A percentile compares a stretch with the other conserved stretches of the same genome.
These are phyloP conservation scores for Thymallus thymallus DNA, from an alignment of 2,113 vertebrate species.

Conservation along the genomic window DNA sequence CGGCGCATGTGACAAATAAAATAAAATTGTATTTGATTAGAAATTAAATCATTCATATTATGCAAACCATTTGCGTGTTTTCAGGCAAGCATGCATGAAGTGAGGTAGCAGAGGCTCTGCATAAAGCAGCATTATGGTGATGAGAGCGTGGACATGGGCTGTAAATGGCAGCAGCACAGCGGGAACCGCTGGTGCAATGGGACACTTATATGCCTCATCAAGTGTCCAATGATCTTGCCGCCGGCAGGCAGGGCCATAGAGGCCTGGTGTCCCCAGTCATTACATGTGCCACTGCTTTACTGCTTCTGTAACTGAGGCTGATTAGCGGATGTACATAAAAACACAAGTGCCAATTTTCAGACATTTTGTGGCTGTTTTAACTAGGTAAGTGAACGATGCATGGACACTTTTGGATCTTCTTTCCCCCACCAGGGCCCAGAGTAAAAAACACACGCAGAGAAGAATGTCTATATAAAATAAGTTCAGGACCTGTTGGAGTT, in stretches of 20 bases:
- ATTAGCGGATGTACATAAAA: slow-evolving; percentile 62
- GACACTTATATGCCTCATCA: slow-evolving; percentile 37
- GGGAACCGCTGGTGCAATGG: not conserved
- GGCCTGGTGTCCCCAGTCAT: slow-evolving; percentile 1
- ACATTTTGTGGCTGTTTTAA: slow-evolving; percentile 57
- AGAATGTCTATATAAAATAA: slow-evolving; percentile 21
- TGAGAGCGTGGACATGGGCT: not conserved
- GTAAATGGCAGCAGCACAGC: slow-evolving; percentile 15
- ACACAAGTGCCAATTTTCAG: slow-evolving; percentile 47
- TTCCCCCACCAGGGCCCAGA: slow-evolving; percentile 35
- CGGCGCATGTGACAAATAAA: too few species aligned
- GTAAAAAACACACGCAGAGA: slow-evolving; percentile 25
- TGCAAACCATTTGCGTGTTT: slow-evolving; percentile 28
- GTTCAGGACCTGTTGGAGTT: slow-evolving; percentile 15
- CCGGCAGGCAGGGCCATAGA: not conserved
- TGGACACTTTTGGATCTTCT: slow-evolving; percentile 40
- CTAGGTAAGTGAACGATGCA: slow-evolving; percentile 35
- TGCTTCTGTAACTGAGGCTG: slow-evolving; percentile 39
- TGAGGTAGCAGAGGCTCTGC: slow-evolving; percentile 3
- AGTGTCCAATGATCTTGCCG: slow-evolving; percentile 22
- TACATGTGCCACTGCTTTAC: slow-evolving; percentile 44
- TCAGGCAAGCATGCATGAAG: slow-evolving; percentile 33
- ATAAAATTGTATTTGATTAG: too few species aligned
- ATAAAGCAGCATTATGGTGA: not conserved
- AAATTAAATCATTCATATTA: slow-evolving; percentile 48